Conservation (phyloP, 1,140 invertebrate species). For the Drosophila athabasca region DNA sequence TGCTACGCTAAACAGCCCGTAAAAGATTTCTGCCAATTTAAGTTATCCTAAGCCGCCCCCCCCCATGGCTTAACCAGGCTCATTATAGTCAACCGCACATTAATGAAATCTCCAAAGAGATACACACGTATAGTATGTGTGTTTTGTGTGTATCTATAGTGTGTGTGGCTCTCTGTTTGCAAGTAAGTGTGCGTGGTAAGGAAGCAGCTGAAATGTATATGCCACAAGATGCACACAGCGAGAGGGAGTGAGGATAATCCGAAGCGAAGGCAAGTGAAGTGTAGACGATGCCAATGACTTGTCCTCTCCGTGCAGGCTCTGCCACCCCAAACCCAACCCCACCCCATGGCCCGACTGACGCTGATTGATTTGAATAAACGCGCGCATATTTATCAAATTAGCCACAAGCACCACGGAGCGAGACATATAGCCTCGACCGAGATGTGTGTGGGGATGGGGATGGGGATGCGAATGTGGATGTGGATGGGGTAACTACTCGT, state of each 20-base stretch:
- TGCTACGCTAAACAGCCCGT: neutral
- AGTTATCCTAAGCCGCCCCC: conserved; percentile 26
- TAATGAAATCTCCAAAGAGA: conserved; percentile 68
- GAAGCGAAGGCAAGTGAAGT: conserved; percentile 4
- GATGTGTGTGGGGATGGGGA: neutral
- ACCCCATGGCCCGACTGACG: conserved; percentile 51
- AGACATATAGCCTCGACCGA: conserved; percentile 30
- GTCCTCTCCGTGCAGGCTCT: conserved; percentile 18
- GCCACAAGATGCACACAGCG: conserved; percentile 52
- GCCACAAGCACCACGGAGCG: conserved; percentile 58
- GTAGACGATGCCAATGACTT: conserved; percentile 28
- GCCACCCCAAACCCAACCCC: neutral
- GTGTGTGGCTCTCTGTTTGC: conserved; percentile 18
- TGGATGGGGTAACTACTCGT: neutral
- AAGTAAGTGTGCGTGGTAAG: no score
- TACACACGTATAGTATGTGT: conserved; percentile 16
- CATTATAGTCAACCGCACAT: conserved; percentile 78
- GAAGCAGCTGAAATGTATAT: conserved; percentile 67
- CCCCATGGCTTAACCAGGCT: conserved; percentile 32
- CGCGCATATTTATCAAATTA: conserved; percentile 81
- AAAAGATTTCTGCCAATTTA: conserved; percentile 29
- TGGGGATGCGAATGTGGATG: conserved; percentile 3
- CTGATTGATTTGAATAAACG: conserved; percentile 82
- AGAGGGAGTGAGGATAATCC: conserved; percentile 16
- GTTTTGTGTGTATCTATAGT: conserved; percentile 19